Conservation (phyloP, 2,888 invertebrate genomes). For the Rhimphoctona megacephalus region DNA sequence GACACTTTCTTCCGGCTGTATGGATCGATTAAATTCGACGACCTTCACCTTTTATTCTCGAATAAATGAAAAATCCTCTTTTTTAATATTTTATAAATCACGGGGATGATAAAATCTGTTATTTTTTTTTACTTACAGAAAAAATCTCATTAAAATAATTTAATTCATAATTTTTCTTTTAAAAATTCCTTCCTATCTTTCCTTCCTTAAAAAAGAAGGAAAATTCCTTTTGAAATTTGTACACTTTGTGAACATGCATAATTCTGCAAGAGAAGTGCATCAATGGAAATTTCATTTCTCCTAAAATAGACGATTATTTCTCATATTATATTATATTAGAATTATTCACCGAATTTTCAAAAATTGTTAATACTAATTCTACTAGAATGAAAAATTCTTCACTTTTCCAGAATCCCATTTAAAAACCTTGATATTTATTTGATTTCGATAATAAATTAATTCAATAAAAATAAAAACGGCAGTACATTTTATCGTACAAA, state of each 20-base stretch:
- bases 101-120: background rate
- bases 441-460: no score
- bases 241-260: no score
- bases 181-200: background rate
- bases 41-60: conserved; percentile 34
- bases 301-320: no score
- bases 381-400: background rate
- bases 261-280: background rate
- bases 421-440: background rate
- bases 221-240: background rate
- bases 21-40: conserved; percentile 41
- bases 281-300: background rate
- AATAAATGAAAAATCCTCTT: conserved; percentile 5
- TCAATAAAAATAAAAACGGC: no score
- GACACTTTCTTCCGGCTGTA: conserved; percentile 20
- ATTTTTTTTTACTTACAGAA: background rate
- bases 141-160: background rate
- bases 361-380: background rate
- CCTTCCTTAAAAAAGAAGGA: background rate
- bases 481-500: no score
- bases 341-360: background rate
- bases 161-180: background rate
- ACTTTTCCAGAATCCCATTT: background rate
- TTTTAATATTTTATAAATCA: background rate
- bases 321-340: background rate